These are phyloP conservation scores for Nesogale talazaci DNA, from an alignment of 2,113 vertebrate species.

Conservation along the genomic window DNA sequence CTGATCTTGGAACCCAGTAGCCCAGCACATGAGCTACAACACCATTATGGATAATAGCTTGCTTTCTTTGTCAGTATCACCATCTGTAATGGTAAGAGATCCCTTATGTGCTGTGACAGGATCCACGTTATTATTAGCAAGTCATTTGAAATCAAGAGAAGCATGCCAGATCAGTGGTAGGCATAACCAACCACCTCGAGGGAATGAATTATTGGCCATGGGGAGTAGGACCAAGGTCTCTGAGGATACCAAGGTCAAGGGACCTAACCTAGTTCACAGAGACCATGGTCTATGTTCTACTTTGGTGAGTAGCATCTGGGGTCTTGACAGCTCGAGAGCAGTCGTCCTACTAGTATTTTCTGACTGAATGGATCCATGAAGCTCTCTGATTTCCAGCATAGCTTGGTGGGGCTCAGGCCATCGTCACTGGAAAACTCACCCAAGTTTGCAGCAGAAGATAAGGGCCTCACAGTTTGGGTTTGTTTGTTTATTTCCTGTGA, in stretches of 20 bases:
- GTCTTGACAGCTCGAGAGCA: no score
- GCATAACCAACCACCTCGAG: no score
- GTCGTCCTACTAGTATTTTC: no score
- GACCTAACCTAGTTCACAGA: no score
- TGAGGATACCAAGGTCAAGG: no score
- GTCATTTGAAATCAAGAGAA: not conserved
- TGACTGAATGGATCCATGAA: not conserved
- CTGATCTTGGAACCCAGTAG: no score
- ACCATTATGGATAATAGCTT: not conserved
- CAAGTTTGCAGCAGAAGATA: slow-evolving; percentile 10
- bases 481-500: slow-evolving; percentile 52
- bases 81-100: not conserved
- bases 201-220: not conserved
- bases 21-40: no score
- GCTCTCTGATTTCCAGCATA: not conserved
- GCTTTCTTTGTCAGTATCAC: not conserved
- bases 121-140: not conserved
- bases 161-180: not conserved
- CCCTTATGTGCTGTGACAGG: not conserved
- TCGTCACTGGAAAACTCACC: slow-evolving; percentile 57
- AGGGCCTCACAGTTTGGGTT: slow-evolving; percentile 15
- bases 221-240: no score
- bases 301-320: no score
- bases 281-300: no score
- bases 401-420: slow-evolving; percentile 28